Evolutionary conservation across 2,888 invertebrate species (phyloP), one percentile per base, ranked within the genome.

Genomic region (Gastrophysa polygoni): DNA sequence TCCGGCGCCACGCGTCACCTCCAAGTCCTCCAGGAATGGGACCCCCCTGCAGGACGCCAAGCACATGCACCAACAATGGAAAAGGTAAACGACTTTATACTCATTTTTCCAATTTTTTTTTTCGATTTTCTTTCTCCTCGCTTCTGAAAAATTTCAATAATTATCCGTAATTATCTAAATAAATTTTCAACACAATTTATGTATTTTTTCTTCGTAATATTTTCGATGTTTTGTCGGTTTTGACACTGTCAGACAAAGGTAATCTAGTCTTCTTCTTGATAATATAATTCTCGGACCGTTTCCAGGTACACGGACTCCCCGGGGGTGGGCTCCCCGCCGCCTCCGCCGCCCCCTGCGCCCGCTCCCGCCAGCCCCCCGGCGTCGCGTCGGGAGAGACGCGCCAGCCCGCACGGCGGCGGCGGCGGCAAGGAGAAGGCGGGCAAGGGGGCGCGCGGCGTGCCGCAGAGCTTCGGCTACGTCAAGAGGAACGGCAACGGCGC

Each of bases 381-480:
- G 52, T 68, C 75, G 24, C 80, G 74, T 75, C 79, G 71, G 71
- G 83, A 73, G 80, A 81, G 74, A 75, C 79, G 71, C 71, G 82
- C 80, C 68, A 73, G 75, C 48, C 76, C 73, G 52, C 71, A 73
- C 60, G 72, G 73, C 44, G 66, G 71, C 60, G 72, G 73, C 44
- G 66, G 71, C 52, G 54, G 61, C 51, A 85, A 85, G 63, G 85
- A 86, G 2, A 85, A 85, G 63, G 46, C 43, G 16, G 86, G 89
- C 73, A 71, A 73, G 46, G 93, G 92, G 80, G 85, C 85, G 51
- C 79, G 85, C 65, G 89, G 89, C 11, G 91, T 91, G 11, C 92
- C 93, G 7, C 92, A 92, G 73, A 92, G 89, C 80, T 93, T 93
- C 75, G 93, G 93, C 55, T 93, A 93, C 79, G 90, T 92, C 48